These are phyloP conservation scores for Gymnodraco acuticeps DNA, from an alignment of 2,797 vertebrate species.

Conservation along the genomic window DNA sequence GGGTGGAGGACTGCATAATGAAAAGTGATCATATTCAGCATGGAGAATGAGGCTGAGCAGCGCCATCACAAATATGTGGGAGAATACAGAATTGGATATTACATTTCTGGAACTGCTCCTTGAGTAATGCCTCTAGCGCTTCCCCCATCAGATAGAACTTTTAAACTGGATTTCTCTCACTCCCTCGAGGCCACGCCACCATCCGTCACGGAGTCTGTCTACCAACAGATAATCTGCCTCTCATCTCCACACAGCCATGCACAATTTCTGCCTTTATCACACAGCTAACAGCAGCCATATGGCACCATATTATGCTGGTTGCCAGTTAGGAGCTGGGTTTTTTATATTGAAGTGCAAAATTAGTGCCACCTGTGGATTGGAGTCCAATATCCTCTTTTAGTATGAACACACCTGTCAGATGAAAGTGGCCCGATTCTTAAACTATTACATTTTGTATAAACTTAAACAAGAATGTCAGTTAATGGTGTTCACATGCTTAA, in stretches of 20 bases:
- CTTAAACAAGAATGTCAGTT: background rate
- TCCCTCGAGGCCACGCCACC: constrained; percentile 37
- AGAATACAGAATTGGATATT: constrained; percentile 71
- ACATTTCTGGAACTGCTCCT: constrained; percentile 63
- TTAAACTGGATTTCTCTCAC: constrained; percentile 54
- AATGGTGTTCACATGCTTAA: background rate
- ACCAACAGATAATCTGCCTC: constrained; percentile 53
- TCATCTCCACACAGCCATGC: constrained; percentile 53
- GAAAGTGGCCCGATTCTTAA: constrained; percentile 2
- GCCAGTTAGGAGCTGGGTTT: constrained; percentile 19
- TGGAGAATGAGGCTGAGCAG: constrained; percentile 64
- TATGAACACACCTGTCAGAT: constrained; percentile 31
- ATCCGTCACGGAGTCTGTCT: constrained; percentile 59
- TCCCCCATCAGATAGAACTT: constrained; percentile 61
- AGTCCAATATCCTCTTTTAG: constrained; percentile 18
- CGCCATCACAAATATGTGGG: constrained; percentile 59
- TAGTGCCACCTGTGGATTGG: constrained; percentile 34
- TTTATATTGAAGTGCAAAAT: constrained; percentile 31
- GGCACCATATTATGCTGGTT: constrained; percentile 30
- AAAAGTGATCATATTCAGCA: constrained; percentile 74
- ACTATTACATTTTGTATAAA: background rate
- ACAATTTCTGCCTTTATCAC: constrained; percentile 34
- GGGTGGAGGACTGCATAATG: constrained; percentile 66
- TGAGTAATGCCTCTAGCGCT: constrained; percentile 59
- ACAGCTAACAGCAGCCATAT: constrained; percentile 24